Evolutionary conservation across 2,113 vertebrate genomes (phyloP).

Genomic region (Corythornis vintsioides): DNA sequence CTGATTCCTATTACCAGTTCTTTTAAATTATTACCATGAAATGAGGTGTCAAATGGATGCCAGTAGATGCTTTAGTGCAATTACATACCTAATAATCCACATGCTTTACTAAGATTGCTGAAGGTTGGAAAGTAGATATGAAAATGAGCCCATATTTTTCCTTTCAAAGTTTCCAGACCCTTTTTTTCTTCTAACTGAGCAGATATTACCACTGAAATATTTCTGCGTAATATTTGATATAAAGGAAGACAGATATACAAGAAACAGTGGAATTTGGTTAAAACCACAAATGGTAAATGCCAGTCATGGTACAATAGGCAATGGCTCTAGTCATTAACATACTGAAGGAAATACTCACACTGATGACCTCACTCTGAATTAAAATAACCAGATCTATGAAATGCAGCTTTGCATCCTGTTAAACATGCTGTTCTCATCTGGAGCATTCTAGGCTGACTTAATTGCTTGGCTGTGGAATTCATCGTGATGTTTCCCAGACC

Average conservation of each 20-base stretch:
- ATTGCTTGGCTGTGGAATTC: slow-evolving; percentile 22
- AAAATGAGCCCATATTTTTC: slow-evolving; percentile 27
- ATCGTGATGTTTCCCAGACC: slow-evolving; percentile 19
- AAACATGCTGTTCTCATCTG: background rate
- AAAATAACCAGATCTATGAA: slow-evolving; percentile 32
- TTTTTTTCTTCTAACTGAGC: background rate
- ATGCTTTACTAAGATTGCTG: background rate
- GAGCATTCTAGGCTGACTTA: slow-evolving; percentile 9
- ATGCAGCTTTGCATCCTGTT: slow-evolving; percentile 27
- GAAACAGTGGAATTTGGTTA: background rate
- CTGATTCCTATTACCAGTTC: slow-evolving; percentile 41
- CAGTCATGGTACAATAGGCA: background rate
- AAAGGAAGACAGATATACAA: background rate
- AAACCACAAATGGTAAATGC: background rate
- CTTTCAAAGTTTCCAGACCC: background rate
- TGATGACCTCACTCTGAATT: background rate
- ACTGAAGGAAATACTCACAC: background rate
- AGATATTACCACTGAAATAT: background rate
- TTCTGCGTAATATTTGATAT: background rate
- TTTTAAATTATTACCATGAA: slow-evolving; percentile 19
- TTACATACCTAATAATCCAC: slow-evolving; percentile 21
- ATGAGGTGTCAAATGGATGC: slow-evolving; percentile 45
- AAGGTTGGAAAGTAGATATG: background rate
- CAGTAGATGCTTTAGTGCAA: slow-evolving; percentile 4
- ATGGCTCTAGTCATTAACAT: background rate